Evolutionary conservation across 2,888 invertebrate genomes (phyloP).

Genomic region (Andrena bucephala): DNA sequence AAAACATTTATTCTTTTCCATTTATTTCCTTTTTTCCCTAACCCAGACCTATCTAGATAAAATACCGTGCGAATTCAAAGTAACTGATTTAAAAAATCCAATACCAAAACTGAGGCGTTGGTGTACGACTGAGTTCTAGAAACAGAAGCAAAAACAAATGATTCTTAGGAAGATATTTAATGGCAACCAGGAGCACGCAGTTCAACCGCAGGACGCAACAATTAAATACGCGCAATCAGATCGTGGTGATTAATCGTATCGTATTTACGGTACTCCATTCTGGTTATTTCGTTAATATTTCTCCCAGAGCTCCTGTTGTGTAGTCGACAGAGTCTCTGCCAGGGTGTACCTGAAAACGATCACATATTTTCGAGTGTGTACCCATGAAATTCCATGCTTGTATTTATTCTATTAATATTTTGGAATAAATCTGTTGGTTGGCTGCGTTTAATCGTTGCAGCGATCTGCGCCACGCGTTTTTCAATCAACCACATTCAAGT

Average conservation of each 20-base stretch:
- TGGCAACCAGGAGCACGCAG: slow-evolving; percentile 40
- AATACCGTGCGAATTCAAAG: no score
- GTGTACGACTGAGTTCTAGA: no score
- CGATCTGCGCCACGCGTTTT: neutral
- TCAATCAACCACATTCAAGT: neutral
- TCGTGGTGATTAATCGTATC: slow-evolving; percentile 61
- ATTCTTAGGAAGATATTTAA: slow-evolving; percentile 1
- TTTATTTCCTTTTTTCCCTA: no score
- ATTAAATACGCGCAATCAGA: slow-evolving; percentile 67
- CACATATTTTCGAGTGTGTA: slow-evolving; percentile 3
- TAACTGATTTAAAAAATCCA: no score
- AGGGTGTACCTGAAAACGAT: no score
- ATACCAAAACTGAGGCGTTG: no score
- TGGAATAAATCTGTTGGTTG: neutral
- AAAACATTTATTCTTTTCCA: no score
- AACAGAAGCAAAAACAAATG: no score
- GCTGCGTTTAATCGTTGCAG: neutral
- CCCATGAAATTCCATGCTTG: neutral
- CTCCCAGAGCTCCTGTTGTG: slow-evolving; percentile 24
- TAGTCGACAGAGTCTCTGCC: no score
- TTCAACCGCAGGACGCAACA: slow-evolving; percentile 41
- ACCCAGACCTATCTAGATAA: no score
- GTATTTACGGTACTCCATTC: slow-evolving; percentile 62
- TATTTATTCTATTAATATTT: neutral
- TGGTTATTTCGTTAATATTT: slow-evolving; percentile 61